phyloP scores from a whole-genome alignment of 2,888 invertebrate species.

The Petrolisthes cinctipes region DNA sequence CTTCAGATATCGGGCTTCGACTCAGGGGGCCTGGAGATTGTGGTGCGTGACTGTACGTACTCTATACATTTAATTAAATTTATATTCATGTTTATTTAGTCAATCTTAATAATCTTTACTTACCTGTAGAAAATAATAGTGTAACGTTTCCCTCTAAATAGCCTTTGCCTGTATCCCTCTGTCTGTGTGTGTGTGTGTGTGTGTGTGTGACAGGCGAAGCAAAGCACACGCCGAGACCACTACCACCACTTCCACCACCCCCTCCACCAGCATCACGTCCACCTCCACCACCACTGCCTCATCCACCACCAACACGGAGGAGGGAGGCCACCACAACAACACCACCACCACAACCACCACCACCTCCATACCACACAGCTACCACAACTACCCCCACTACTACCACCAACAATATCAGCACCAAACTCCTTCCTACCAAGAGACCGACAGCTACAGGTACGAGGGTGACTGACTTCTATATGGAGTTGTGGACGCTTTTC shows the following conservation, averaged over 20 bases:
- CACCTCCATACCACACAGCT: neutral
- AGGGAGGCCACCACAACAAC: neutral
- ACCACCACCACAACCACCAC: neutral
- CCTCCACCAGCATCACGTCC: neutral
- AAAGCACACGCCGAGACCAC: neutral
- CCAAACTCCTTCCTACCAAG: conserved; percentile 18
- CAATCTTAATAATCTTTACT: too few species aligned
- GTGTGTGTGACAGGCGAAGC: neutral
- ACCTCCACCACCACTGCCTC: neutral
- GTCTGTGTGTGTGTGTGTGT: neutral
- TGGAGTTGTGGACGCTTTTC: too few species aligned
- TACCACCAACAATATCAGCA: neutral
- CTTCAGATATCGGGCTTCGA: too few species aligned
- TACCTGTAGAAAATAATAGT: neutral
- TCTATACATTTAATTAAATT: too few species aligned
- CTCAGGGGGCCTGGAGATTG: too few species aligned
- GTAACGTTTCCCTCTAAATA: neutral
- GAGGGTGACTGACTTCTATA: too few species aligned
- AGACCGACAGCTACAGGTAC: conserved; percentile 25
- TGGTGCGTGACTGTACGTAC: too few species aligned
- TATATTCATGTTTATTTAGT: too few species aligned
- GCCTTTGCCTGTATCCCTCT: neutral
- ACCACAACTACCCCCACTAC: conserved; percentile 21
- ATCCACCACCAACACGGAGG: neutral
- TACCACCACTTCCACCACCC: neutral